A percentile compares a stretch with the other conserved stretches of the same genome.
These are phyloP conservation scores for Hydrozoanthus tunicans DNA, from an alignment of 64 coral and sea anemone genomes.

Conservation along the genomic window DNA sequence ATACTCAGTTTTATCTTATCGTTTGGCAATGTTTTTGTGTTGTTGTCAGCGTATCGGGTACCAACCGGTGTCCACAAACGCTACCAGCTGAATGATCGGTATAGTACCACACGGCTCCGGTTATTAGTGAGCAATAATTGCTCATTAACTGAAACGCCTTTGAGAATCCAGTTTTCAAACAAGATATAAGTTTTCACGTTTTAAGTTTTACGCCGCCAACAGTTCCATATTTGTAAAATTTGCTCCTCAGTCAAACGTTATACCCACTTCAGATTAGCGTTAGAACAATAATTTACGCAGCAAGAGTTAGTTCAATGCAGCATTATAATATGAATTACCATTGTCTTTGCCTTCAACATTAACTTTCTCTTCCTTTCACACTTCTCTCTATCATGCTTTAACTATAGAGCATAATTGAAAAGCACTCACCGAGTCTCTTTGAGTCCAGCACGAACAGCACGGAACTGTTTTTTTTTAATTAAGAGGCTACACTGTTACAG, in stretches of 20 bases:
- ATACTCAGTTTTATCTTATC: too few species aligned
- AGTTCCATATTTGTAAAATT: not conserved
- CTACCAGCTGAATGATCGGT: not conserved
- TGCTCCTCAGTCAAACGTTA: not conserved
- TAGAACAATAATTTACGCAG: conserved; percentile 7
- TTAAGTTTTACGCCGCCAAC: not conserved
- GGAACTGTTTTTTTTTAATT: not conserved
- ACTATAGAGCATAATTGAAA: not conserved
- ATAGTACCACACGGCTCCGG: not conserved
- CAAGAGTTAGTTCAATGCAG: not conserved
- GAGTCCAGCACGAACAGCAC: not conserved
- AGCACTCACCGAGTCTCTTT: not conserved
- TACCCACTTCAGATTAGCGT: not conserved
- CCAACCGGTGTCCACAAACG: not conserved
- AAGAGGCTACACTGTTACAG: not conserved
- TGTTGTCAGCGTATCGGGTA: too few species aligned
- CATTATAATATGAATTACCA: not conserved
- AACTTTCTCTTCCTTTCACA: not conserved
- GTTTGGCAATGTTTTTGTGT: too few species aligned
- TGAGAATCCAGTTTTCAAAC: not conserved
- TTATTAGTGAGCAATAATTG: conserved; percentile 43
- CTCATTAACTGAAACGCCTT: conserved; percentile 40
- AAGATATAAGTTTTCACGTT: not conserved
- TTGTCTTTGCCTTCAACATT: not conserved
- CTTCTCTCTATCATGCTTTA: not conserved